phyloP scores from a whole-genome alignment of 2,797 vertebrate species.

The Argyrosomus regius region DNA sequence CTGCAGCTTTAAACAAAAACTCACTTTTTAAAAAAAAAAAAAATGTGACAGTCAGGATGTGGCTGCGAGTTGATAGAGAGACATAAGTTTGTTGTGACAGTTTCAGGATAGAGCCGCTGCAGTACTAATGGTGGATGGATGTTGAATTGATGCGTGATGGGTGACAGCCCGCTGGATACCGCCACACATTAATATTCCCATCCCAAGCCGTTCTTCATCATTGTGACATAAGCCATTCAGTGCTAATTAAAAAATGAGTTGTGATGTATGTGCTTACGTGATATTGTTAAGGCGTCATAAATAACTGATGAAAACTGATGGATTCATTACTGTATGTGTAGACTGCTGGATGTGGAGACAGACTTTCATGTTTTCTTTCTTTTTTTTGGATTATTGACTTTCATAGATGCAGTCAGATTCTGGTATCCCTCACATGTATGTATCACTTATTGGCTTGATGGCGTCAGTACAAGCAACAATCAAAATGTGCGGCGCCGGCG shows the following conservation, averaged over 20 bases:
- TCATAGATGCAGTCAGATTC: not conserved
- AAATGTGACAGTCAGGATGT: slow-evolving; percentile 10
- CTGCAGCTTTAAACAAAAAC: not conserved
- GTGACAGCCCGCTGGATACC: slow-evolving; percentile 23
- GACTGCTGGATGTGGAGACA: not conserved
- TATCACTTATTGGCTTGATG: not conserved
- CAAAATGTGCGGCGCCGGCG: not conserved
- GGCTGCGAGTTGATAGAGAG: slow-evolving; percentile 1
- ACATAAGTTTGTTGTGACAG: slow-evolving; percentile 8
- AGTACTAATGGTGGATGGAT: slow-evolving; percentile 25
- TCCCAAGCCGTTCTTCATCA: slow-evolving; percentile 40
- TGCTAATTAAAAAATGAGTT: slow-evolving; percentile 56
- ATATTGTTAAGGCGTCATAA: slow-evolving; percentile 50
- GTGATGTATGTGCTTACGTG: slow-evolving; percentile 44
- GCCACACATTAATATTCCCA: slow-evolving; percentile 45
- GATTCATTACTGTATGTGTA: slow-evolving; percentile 29
- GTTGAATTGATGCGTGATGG: slow-evolving; percentile 34
- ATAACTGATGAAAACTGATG: slow-evolving; percentile 49
- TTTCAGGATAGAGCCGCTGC: slow-evolving; percentile 7
- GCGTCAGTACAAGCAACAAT: not conserved
- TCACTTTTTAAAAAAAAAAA: not conserved
- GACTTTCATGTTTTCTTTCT: not conserved
- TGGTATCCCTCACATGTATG: no score
- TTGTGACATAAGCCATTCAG: slow-evolving; percentile 45
- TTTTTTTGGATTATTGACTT: not conserved